Conservation (phyloP, 1,140 invertebrate species). For the Eriocheir sinensis region DNA sequence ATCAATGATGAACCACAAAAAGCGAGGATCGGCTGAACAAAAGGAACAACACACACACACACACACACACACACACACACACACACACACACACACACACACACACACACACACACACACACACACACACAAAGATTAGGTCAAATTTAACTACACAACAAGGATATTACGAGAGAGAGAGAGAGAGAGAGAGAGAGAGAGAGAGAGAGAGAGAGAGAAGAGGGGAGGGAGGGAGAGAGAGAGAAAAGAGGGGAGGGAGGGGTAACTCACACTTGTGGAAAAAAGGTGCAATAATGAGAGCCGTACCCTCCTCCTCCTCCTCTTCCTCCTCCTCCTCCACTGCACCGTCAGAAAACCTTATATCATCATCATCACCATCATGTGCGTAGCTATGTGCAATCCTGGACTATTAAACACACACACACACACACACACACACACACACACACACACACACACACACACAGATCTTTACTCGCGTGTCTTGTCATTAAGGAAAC, state of each 20-base stretch:
- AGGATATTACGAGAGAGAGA: neutral
- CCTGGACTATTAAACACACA: neutral
- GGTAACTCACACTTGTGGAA: neutral
- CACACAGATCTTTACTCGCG: neutral
- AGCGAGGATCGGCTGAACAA: neutral
- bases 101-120: constrained; percentile 20
- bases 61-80: constrained; percentile 11
- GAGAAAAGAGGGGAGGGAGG: neutral
- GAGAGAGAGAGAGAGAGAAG: neutral
- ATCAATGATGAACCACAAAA: neutral
- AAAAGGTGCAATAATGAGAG: constrained; percentile 48
- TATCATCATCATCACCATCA: neutral
- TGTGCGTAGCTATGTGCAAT: neutral
- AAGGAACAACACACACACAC: neutral
- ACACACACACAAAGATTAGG: neutral
- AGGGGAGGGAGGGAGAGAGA: neutral
- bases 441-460: constrained; percentile 35
- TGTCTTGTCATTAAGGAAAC: constrained; percentile 60
- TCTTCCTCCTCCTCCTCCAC: neutral
- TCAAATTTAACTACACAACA: neutral
- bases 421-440: neutral
- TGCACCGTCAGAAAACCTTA: neutral
- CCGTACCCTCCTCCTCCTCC: neutral
- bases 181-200: neutral
- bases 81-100: constrained; percentile 22